Base-by-base conservation (phyloP, 1,140 invertebrate species). In the Temnothorax curvispinosus region DNA sequence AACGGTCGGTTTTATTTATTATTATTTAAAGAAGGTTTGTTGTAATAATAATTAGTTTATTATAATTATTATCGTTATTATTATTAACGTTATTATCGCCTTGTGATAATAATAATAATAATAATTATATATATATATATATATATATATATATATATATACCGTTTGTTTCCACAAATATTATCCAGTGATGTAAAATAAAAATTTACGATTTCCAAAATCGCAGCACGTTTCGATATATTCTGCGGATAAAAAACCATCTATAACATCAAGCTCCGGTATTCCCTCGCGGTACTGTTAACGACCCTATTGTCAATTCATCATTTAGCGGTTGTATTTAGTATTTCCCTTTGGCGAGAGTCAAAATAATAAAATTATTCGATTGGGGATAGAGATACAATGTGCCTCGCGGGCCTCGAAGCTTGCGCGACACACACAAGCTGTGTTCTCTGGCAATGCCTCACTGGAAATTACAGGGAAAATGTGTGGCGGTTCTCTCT, bases 391-490 rank as follows among this genome's bases (percentile, higher is more conserved):
- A 27, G 15, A 8, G 78, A 44, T 50, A 32, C 50, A 54, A 38
- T n/a, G n/a, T 15, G 11, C 15, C 35, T 67, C n/a, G 50, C 44
- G 35, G 50, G 64, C 9, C 11, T n/a, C n/a, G 21, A 56, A 56
- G 50, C 65, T 50, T 21, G 21, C 27, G 44, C 27, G 11, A 64
- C 15, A n/a, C 27, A 6, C 38, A 6, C 27, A 74, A 44, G 58
- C 69, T 71, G 3, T 71, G 38, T 72, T 69, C 47, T 35, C 44
- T 27, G 32, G 56, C 60, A 67, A 58, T 47, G 41, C 75, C 50
- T 47, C 4, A 21, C 38, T 76, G 78, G 62, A 91, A 91, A 91
- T 91, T 91, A 89, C 75, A 47, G 85, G 35, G 76, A 75, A 74
- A 89, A 85, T 81, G 85, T 75, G 85, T 71, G 76, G 69, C 85